Evolutionary conservation across 2,888 invertebrate genomes (phyloP).

Genomic region (Pandemis heparana): DNA sequence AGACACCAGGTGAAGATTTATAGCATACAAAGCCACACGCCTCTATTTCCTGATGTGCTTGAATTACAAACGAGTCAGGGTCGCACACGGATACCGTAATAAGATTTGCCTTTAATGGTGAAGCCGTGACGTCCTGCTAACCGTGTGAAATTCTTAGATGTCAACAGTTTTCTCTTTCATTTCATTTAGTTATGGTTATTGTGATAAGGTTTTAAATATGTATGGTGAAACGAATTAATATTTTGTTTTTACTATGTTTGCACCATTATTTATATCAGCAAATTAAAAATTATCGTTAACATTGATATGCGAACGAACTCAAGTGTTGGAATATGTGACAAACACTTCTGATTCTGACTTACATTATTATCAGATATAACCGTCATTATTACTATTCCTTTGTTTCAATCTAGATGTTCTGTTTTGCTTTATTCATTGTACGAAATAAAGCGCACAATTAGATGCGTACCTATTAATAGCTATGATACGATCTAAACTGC

Average conservation of each 20-base stretch:
- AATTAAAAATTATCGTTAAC: neutral
- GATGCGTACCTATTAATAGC: neutral
- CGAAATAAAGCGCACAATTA: conserved; percentile 2
- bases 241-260: conserved; percentile 22
- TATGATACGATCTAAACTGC: neutral
- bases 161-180: conserved; percentile 46
- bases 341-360: conserved; percentile 10
- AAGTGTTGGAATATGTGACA: conserved; percentile 1
- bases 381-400: conserved; percentile 7
- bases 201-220: neutral
- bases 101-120: conserved; percentile 64
- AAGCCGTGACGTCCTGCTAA: conserved; percentile 57
- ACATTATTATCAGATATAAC: conserved; percentile 7
- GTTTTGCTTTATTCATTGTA: neutral
- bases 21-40: conserved; percentile 16
- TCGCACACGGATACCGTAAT: conserved; percentile 50
- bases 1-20: conserved; percentile 31
- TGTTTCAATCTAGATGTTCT: conserved; percentile 18
- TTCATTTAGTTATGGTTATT: conserved; percentile 43
- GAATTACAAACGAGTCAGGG: conserved; percentile 30
- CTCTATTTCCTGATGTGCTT: conserved; percentile 35
- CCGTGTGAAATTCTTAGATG: conserved; percentile 50
- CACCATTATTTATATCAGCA: neutral
- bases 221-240: conserved; percentile 35
- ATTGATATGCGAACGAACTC: neutral